These are phyloP conservation scores for Gallinago stenura DNA, from an alignment of 2,797 vertebrate species.

Conservation along the genomic window DNA sequence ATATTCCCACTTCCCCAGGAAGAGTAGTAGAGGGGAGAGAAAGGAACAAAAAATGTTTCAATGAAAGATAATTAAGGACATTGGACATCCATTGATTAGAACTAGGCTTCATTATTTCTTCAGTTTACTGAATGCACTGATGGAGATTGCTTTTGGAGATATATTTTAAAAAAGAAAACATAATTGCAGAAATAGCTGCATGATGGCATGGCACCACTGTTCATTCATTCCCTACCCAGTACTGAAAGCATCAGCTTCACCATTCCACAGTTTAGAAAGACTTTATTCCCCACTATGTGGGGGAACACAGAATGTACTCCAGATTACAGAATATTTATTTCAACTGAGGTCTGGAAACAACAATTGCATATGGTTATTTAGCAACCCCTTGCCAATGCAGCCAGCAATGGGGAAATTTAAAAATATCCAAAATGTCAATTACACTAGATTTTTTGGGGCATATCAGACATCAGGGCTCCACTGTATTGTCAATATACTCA, in stretches of 20 bases:
- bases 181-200: neutral
- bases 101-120: neutral
- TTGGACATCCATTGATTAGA: neutral
- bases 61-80: neutral
- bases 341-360: neutral
- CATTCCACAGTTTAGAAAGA: neutral
- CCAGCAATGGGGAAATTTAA: neutral
- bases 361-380: constrained; percentile 2
- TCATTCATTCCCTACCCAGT: neutral
- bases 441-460: neutral
- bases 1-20: neutral
- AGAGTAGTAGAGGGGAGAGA: neutral
- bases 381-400: neutral
- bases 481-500: neutral
- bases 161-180: neutral
- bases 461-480: neutral
- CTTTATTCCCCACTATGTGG: neutral
- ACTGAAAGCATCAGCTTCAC: neutral
- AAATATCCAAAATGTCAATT: neutral
- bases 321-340: neutral
- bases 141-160: neutral
- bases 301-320: neutral
- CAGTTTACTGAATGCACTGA: neutral
- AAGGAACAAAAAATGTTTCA: neutral
- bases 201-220: neutral